Base-by-base conservation (phyloP, 2,888 invertebrate species). In the Spisula solida region DNA sequence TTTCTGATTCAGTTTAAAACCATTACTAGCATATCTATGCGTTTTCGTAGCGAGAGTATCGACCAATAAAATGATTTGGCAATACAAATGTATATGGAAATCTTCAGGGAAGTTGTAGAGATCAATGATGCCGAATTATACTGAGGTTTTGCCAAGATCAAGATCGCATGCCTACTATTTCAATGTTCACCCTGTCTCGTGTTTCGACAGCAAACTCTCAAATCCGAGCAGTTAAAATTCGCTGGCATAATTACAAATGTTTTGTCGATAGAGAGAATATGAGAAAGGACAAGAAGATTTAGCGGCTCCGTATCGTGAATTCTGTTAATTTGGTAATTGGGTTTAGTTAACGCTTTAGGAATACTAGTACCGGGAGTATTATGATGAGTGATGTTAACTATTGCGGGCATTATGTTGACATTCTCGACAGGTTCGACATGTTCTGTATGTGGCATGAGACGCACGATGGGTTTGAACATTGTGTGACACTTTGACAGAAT, bases 51-150 rank as follows among this genome's bases (percentile, higher is more conserved):
- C 34, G 14, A 16, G 41, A 16, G 16, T 75, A 75, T 34, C 75
- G 75, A 75, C 34, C 75, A 12, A 31, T 75, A 75, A 34, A 31
- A 75, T 75, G 31, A 75, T 75, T 75, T 34, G 75, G 75, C 75
- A 75, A 18, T 75, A 41, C 41, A 41, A 41, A 5, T 41, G 41
- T 8, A 34, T 75, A 34, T 75, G 14, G 34, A 16, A 25, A 75
- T 31, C 18, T 20, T 25, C 34, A 1, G 18, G 25, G 31, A 16
- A 31, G 6, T 10, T 31, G 25, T 10, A 18, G 16, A 14, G 25
- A 34, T 75, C 75, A 12, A 75, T 75, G 12, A 0, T 29, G 31
- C 16, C 31, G 75, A 75, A 75, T 75, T 34, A 34, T 34, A 34
- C 34, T 31, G 75, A 31, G 75, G 31, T 75, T 75, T 75, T 75